phyloP scores from a whole-genome alignment of 2,888 invertebrate genomes.

The Macrosoma leucophasiata region DNA sequence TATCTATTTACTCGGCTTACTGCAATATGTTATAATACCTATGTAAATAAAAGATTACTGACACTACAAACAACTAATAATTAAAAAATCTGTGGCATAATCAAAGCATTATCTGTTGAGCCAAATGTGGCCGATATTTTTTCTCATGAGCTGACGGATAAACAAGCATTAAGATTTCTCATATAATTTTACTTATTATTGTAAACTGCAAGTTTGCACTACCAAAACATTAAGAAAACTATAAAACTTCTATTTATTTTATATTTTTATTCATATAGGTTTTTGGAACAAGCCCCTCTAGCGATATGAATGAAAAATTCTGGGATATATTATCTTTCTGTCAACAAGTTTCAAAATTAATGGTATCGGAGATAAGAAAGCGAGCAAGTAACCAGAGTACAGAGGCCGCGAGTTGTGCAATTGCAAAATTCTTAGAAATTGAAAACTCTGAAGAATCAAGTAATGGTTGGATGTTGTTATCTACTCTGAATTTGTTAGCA shows the following conservation, averaged over 20 bases:
- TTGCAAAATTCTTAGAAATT: slow-evolving; percentile 97
- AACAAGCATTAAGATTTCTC: too few relatives aligned
- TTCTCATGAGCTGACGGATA: too few relatives aligned
- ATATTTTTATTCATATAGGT: slow-evolving; percentile 76
- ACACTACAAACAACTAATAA: too few relatives aligned
- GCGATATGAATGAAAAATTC: slow-evolving; percentile 98
- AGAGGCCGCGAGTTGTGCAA: slow-evolving; percentile 96
- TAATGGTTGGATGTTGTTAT: slow-evolving; percentile 97
- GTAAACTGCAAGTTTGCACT: too few relatives aligned
- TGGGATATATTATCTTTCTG: slow-evolving; percentile 96
- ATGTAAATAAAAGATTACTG: too few relatives aligned
- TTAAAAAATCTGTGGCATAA: too few relatives aligned
- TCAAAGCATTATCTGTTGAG: too few relatives aligned
- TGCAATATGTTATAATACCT: too few relatives aligned
- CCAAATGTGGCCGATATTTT: too few relatives aligned
- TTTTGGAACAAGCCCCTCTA: slow-evolving; percentile 93
- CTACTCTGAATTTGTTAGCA: slow-evolving; percentile 92
- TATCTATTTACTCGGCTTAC: too few relatives aligned
- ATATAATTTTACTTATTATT: too few relatives aligned
- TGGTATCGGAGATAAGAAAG: slow-evolving; percentile 97
- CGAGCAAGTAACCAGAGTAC: slow-evolving; percentile 97
- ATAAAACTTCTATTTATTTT: slow-evolving; percentile 1
- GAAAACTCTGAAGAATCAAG: slow-evolving; percentile 95
- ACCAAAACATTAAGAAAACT: too few relatives aligned
- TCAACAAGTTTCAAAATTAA: slow-evolving; percentile 94